Evolutionary conservation across 2,797 vertebrate genomes (phyloP).

Genomic region (Neosilurus mollespiculum): DNA sequence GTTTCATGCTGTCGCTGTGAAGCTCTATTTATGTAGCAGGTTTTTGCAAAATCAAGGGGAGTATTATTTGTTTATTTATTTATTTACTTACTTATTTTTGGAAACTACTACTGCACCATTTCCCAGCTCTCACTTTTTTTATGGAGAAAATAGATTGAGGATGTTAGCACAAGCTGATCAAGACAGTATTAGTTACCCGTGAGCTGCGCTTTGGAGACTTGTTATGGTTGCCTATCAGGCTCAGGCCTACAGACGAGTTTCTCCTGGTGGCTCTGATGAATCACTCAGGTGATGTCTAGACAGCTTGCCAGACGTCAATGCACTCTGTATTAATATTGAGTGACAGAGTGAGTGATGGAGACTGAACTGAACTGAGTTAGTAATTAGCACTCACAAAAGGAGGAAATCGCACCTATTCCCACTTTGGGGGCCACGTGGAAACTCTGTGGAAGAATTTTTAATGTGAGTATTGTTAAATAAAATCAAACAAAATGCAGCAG

Average conservation of each 20-base stretch:
- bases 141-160: conserved; percentile 72
- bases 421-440: conserved; percentile 13
- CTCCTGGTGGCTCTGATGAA: conserved; percentile 45
- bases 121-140: conserved; percentile 67
- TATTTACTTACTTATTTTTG: not conserved
- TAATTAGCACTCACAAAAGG: conserved; percentile 55
- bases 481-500: not conserved
- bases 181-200: conserved; percentile 57
- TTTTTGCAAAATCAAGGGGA: conserved; percentile 76
- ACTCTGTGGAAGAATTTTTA: not conserved
- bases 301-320: conserved; percentile 53
- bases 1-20: conserved; percentile 73
- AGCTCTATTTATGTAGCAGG: conserved; percentile 74
- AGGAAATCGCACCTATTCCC: conserved; percentile 42
- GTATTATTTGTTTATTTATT: conserved; percentile 50
- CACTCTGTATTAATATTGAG: conserved; percentile 53
- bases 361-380: conserved; percentile 52
- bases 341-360: conserved; percentile 53
- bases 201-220: conserved; percentile 47
- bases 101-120: conserved; percentile 67
- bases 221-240: conserved; percentile 40
- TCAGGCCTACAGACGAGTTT: conserved; percentile 35
- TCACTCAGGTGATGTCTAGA: conserved; percentile 55
- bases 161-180: conserved; percentile 78
- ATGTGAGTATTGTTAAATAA: not conserved